Evolutionary conservation across 2,797 vertebrate species (phyloP), one percentile per base, ranked within the genome.

Genomic region (Lycodopsis pacificus): DNA sequence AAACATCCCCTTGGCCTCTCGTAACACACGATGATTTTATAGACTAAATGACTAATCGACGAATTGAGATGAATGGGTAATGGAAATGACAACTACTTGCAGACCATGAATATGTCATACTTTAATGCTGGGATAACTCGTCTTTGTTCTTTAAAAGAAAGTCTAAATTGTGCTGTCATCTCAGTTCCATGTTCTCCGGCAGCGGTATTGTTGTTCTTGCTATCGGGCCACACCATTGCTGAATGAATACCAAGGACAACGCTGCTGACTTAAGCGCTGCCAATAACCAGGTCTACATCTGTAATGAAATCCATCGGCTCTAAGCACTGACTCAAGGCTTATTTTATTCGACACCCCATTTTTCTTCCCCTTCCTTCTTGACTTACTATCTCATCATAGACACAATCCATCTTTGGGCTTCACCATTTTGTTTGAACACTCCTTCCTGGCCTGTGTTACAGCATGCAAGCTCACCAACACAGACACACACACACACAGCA

Each of bases 231-330:
- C 72, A 73, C 20, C 48, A 20, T 61, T 68, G 69, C 57, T 81
- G 73, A 84, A 68, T 11, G 36, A 84, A 68, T 62, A 53, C 36
- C 58, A 22, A 71, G 64, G 62, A 76, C 82, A 81, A 65, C 6
- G 2, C 61, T 76, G 61, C 36, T 62, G 46, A 76, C 78, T 74
- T 75, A 42, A 75, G 46, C 25, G 2, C 53, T 42, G 77, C 87
- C 59, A 86, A 90, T 86, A 90, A 83, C 66, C 71, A 81, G 44
- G 27, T 65, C 77, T 83, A 63, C 65, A 53, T 88, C 80, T 83
- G 80, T 86, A 86, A 90, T 92, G 75, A 90, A 92, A 90, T 82
- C 77, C 77, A 78, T 86, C 89, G 73, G 70, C 58, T 85, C 22
- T 53, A 80, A 83, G 64, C 10, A 25, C 69, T 67, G 83, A 86